These are phyloP conservation scores for Macrocentrus cingulum DNA, from an alignment of 1,140 invertebrate genomes.

Conservation along the genomic window DNA sequence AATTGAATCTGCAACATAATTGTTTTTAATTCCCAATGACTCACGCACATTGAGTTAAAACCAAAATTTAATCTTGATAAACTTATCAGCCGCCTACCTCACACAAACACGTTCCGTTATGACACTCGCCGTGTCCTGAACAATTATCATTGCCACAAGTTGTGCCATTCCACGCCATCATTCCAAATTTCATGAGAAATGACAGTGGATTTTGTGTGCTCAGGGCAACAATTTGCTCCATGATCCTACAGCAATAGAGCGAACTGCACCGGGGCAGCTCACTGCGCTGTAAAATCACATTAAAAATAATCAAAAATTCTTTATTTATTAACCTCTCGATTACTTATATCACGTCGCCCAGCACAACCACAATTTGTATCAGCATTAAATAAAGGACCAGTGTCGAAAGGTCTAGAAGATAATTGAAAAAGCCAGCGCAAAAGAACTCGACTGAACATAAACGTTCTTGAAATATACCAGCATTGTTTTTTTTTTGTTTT, in stretches of 20 bases:
- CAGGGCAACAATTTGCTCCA: constrained; percentile 56
- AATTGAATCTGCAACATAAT: constrained; percentile 65
- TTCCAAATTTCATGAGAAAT: constrained; percentile 54
- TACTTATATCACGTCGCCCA: neutral
- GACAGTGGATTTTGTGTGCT: constrained; percentile 58
- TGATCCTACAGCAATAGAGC: constrained; percentile 38
- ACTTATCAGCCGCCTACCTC: constrained; percentile 68
- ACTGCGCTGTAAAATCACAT: no score
- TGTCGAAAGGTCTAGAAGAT: no score
- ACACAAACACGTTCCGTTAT: constrained; percentile 87
- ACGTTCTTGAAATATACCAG: no score
- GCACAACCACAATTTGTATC: no score
- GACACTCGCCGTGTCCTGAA: constrained; percentile 87
- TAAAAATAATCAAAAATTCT: constrained; percentile 12
- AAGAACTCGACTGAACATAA: no score
- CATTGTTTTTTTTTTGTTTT: no score
- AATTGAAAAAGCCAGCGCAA: no score
- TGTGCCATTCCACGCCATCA: constrained; percentile 58
- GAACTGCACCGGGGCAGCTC: constrained; percentile 46
- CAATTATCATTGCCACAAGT: constrained; percentile 64
- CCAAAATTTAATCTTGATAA: constrained; percentile 60
- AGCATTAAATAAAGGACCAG: no score
- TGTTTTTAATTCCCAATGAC: constrained; percentile 8
- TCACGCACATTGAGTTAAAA: constrained; percentile 42
- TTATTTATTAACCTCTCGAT: neutral